Percentiles rank a stretch among this genome's conserved stretches.
These are phyloP conservation scores for Euura lappo DNA, from an alignment of 1,140 invertebrate genomes.

Conservation along the genomic window DNA sequence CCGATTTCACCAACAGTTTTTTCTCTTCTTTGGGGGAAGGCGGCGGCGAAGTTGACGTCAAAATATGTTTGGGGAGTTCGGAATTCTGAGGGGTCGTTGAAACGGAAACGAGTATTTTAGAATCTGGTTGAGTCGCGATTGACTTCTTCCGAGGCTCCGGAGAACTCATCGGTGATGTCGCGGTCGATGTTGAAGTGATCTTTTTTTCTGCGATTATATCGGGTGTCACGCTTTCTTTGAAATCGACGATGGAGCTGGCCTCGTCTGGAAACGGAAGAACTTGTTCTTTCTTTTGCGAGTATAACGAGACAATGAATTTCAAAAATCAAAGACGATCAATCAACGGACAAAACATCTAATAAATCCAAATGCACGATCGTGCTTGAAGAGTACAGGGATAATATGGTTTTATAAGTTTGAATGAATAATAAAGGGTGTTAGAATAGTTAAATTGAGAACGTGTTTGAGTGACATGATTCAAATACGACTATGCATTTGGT, in stretches of 20 bases:
- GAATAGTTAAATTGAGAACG: conserved; percentile 6
- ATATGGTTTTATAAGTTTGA: conserved; percentile 38
- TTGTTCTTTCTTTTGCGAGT: too few relatives aligned
- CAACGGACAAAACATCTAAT: too few relatives aligned
- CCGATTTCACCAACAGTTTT: neutral
- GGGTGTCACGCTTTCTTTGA: conserved; percentile 16
- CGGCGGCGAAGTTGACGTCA: conserved; percentile 25
- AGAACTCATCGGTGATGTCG: conserved; percentile 29
- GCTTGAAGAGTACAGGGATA: conserved; percentile 36
- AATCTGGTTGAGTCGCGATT: conserved; percentile 7
- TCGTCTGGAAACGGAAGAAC: too few relatives aligned
- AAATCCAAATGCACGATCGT: conserved; percentile 50
- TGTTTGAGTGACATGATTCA: conserved; percentile 36
- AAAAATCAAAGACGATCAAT: too few relatives aligned
- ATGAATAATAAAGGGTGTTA: conserved; percentile 53
- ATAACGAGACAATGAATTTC: too few relatives aligned
- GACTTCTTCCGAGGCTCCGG: conserved; percentile 10
- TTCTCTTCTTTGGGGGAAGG: too few relatives aligned
- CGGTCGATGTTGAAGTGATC: conserved; percentile 25
- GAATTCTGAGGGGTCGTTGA: conserved; percentile 31
- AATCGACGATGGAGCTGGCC: conserved; percentile 10
- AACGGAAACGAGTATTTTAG: conserved; percentile 27
- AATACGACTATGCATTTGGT: conserved; percentile 56
- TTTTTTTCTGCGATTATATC: conserved; percentile 27
- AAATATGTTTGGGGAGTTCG: conserved; percentile 9